Percentiles rank a stretch among this genome's conserved stretches.
phyloP scores from a whole-genome alignment of 2,888 invertebrate genomes.

The Pterostichus madidus region DNA sequence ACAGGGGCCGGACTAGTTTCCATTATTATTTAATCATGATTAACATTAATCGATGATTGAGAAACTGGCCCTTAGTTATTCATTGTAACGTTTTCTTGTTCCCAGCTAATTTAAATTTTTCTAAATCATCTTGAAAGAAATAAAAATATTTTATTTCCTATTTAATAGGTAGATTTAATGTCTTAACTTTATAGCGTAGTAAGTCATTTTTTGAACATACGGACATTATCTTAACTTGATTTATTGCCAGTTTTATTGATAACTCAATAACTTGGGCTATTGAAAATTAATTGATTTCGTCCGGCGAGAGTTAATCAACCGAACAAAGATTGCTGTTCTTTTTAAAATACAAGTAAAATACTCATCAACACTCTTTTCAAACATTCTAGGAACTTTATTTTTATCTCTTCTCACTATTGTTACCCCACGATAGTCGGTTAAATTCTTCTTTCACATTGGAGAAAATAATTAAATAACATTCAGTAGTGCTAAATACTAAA shows the following conservation, averaged over 20 bases:
- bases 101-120: not conserved
- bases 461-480: no score
- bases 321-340: slow-evolving; percentile 23
- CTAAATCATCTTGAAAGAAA: not conserved
- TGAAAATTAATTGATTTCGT: slow-evolving; percentile 52
- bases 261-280: slow-evolving; percentile 47
- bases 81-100: not conserved
- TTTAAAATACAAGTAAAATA: slow-evolving; percentile 13
- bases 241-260: slow-evolving; percentile 50
- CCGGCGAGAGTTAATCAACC: slow-evolving; percentile 31
- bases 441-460: no score
- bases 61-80: no score
- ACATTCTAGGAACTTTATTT: not conserved
- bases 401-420: no score
- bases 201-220: slow-evolving; percentile 43
- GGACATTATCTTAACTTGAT: slow-evolving; percentile 41
- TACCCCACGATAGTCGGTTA: no score
- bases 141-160: slow-evolving; percentile 27
- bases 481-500: no score
- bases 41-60: no score
- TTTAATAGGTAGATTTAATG: slow-evolving; percentile 31
- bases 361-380: slow-evolving; percentile 24
- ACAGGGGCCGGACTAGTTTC: no score
- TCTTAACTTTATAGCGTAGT: slow-evolving; percentile 3
- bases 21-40: no score